These are phyloP conservation scores for Gibbula magus DNA, from an alignment of 2,888 invertebrate genomes.

Conservation along the genomic window DNA sequence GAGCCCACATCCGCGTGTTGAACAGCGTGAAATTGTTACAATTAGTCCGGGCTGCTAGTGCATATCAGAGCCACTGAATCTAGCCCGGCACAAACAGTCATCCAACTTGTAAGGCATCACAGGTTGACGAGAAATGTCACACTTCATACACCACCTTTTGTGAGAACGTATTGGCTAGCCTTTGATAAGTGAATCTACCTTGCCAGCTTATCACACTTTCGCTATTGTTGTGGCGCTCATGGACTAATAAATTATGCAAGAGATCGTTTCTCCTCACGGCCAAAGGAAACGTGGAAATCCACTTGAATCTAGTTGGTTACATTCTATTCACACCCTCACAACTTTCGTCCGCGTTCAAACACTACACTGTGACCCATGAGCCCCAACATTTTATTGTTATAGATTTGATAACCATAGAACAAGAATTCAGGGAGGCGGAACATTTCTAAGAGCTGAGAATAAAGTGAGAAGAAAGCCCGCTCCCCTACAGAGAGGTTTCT, in stretches of 20 bases:
- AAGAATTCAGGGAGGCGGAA: background rate
- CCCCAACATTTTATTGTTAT: background rate
- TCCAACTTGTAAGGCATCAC: background rate
- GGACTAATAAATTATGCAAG: slow-evolving; percentile 21
- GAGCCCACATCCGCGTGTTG: background rate
- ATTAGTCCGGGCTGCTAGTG: background rate
- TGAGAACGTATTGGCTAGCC: slow-evolving; percentile 11
- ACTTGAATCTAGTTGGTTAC: background rate
- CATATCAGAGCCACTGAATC: background rate
- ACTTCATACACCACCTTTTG: slow-evolving; percentile 7
- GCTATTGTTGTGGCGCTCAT: background rate
- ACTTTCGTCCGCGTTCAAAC: slow-evolving; percentile 6
- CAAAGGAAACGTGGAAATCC: background rate
- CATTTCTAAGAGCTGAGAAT: background rate
- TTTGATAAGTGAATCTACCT: slow-evolving; percentile 19
- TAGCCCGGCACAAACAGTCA: background rate
- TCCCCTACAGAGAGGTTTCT: background rate
- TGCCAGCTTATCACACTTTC: background rate
- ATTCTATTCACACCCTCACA: slow-evolving; percentile 2
- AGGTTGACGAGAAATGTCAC: slow-evolving; percentile 17
- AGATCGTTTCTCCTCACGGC: background rate
- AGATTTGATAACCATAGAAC: background rate
- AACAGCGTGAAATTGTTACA: slow-evolving; percentile 17
- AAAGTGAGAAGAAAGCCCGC: slow-evolving; percentile 4
- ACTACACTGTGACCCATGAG: background rate